Base-by-base conservation (phyloP, 92 coral and sea anemone genomes). In the Galaxea fascicularis region DNA sequence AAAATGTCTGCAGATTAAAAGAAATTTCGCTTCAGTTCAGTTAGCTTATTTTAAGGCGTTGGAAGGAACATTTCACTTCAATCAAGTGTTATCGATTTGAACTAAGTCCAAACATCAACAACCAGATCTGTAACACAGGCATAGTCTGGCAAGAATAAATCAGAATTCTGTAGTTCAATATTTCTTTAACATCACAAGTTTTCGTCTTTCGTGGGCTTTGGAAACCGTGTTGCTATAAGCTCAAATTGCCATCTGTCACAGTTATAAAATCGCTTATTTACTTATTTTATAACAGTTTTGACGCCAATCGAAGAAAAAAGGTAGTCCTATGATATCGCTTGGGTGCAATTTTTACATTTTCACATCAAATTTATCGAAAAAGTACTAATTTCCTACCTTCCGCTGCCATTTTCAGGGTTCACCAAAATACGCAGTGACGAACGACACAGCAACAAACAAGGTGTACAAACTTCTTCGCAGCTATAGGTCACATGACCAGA, bases 331-430 rank as follows among this genome's bases (percentile, higher is more conserved):
- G 25, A 27, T 27, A 62, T 15, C 20, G 26, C 57, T 26, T 39
- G 9, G 20, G 15, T 22, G 20, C 16, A 44, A 14, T 41, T 46
- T 25, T 44, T 62, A 45, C 25, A 45, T 45, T 47, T 78, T 20
- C 16, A 17, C 26, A 16, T 4, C 49, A 10, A 10, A 45, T 49
- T 47, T 20, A 12, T 14, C 11, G 11, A n/a, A 76, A 20, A 39
- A 16, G 14, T 8, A 4, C n/a, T 21, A 7, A 77, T 39, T 41
- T 60, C 73, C 45, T 78, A 78, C 82, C 82, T 46, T 78, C 82
- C 20, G 82, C 63, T 4, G 82, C 82, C 82, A 78, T 78, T 62
- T 77, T 45, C 27, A 16, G 11, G 20, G 65, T 1, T 18, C 24
- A 16, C 14, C 21, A 45, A 20, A n/a, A 66, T 25, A 10, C 44